phyloP scores from a whole-genome alignment of 1,140 invertebrate genomes.

The Manduca sexta region DNA sequence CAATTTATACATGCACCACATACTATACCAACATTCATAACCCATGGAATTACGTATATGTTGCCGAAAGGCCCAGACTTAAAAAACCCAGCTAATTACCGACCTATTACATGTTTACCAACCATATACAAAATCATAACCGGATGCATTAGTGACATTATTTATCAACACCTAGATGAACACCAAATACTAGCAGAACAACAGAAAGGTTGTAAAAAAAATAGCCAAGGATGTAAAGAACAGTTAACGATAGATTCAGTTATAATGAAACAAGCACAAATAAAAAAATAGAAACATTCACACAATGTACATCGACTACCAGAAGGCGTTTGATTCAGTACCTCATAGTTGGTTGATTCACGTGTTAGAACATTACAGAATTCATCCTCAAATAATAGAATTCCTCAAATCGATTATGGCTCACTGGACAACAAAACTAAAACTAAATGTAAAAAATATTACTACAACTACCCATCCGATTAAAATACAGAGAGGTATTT shows the following conservation, averaged over 20 bases:
- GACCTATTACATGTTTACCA: conserved; percentile 17
- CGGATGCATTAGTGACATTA: conserved; percentile 7
- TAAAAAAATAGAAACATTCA: conserved; percentile 7
- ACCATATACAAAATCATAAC: conserved; percentile 18
- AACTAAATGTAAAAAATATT: not conserved
- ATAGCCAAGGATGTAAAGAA: conserved; percentile 12
- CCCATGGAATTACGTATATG: conserved; percentile 14
- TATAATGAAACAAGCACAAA: conserved; percentile 6
- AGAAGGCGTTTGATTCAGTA: conserved; percentile 19
- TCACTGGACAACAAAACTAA: too few relatives aligned
- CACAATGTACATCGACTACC: conserved; percentile 18
- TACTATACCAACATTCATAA: conserved; percentile 10
- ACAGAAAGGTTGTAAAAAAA: conserved; percentile 14
- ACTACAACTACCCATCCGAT: conserved; percentile 2
- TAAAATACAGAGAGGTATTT: conserved; percentile 9
- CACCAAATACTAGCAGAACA: conserved; percentile 10
- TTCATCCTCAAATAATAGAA: conserved; percentile 5
- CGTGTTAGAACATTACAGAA: conserved; percentile 12
- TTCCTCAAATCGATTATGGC: not conserved
- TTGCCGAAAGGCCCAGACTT: conserved; percentile 10
- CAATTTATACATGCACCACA: conserved; percentile 13
- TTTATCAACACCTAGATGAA: conserved; percentile 7
- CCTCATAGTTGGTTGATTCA: conserved; percentile 19
- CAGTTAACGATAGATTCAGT: conserved; percentile 12
- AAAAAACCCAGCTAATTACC: conserved; percentile 11